Conservation (phyloP, 2,888 invertebrate species). For the Gryllus longicercus region DNA sequence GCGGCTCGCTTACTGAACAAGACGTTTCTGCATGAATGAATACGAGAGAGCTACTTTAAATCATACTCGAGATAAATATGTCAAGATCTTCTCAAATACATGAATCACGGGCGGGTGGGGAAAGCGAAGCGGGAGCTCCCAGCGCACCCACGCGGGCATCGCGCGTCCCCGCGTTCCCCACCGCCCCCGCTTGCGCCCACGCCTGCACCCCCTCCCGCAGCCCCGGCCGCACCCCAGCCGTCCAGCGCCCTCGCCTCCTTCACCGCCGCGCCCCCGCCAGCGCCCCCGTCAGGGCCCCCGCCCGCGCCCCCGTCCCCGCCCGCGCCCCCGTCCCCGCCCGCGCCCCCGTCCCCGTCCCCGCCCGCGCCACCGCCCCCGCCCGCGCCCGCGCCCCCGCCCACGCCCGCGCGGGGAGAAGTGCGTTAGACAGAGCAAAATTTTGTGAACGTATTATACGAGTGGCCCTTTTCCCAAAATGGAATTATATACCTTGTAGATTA, state of each 20-base stretch:
- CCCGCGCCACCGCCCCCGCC: no score
- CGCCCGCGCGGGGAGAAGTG: no score
- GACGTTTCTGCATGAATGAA: constrained; percentile 17
- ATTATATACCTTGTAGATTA: no score
- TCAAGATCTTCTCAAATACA: background rate
- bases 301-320: no score
- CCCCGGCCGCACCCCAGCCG: background rate
- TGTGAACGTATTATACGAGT: no score
- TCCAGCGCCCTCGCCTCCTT: no score
- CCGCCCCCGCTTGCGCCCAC: background rate
- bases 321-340: no score
- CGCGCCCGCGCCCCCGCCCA: background rate
- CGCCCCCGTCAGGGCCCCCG: background rate
- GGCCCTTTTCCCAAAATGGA: no score
- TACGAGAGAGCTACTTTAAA: background rate
- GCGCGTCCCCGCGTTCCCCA: no score
- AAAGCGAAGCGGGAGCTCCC: background rate
- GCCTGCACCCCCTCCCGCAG: background rate
- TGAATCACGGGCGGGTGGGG: background rate
- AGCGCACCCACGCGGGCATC: no score
- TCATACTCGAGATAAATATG: constrained; percentile 17
- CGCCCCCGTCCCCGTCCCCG: no score
- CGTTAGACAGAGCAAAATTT: no score
- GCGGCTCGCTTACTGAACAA: background rate
- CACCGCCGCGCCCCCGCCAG: background rate